A percentile compares a stretch with the other conserved stretches of the same genome.
These are phyloP conservation scores for Sturnira hondurensis DNA, from an alignment of 2,113 vertebrate species.

Conservation along the genomic window DNA sequence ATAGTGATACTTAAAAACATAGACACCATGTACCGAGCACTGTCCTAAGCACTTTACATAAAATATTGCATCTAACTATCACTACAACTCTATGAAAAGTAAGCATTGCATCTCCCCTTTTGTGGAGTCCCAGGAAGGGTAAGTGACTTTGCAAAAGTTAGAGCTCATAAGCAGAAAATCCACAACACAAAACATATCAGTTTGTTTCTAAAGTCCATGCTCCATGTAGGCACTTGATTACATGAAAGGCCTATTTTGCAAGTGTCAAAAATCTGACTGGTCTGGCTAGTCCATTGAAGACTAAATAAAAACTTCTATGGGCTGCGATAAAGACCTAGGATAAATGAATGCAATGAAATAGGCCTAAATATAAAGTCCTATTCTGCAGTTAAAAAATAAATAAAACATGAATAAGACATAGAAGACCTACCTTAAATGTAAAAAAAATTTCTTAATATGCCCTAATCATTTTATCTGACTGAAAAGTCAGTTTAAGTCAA, in stretches of 20 bases:
- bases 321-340: background rate
- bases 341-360: background rate
- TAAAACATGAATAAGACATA: background rate
- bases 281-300: background rate
- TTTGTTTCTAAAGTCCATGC: background rate
- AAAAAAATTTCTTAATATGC: background rate
- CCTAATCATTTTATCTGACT: background rate
- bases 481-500: constrained; percentile 33
- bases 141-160: background rate
- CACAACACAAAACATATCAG: background rate
- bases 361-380: background rate
- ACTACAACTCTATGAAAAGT: background rate
- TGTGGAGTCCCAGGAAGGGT: background rate
- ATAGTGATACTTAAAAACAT: background rate
- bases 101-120: background rate
- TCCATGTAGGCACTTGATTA: background rate
- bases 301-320: background rate
- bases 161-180: background rate
- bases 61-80: background rate
- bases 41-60: background rate
- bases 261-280: background rate
- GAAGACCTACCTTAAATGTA: background rate
- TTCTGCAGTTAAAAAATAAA: background rate
- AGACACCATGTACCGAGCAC: background rate
- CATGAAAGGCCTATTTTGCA: background rate